phyloP scores from a whole-genome alignment of 2,888 invertebrate species.

The Exephanes ischioxanthus region DNA sequence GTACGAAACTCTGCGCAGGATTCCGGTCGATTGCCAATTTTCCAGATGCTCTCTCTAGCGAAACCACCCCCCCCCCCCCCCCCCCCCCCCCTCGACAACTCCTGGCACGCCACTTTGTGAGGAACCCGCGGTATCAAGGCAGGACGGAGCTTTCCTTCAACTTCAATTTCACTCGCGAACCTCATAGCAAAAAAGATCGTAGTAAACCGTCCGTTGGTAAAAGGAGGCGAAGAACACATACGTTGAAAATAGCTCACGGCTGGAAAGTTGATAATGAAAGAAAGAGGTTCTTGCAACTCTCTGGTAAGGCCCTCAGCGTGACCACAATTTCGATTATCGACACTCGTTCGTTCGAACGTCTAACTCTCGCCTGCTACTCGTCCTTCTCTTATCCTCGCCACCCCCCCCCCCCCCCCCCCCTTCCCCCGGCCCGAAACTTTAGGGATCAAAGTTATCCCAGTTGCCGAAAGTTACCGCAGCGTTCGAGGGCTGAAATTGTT shows the following conservation, averaged over 20 bases:
- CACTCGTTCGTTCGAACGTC: conserved; percentile 39
- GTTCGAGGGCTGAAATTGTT: conserved; percentile 61
- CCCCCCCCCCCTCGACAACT: too few relatives aligned
- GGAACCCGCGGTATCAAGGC: background rate
- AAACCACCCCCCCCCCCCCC: background rate
- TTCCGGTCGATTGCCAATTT: conserved; percentile 64
- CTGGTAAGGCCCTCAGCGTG: conserved; percentile 45
- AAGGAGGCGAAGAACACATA: background rate
- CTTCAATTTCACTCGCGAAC: conserved; percentile 49
- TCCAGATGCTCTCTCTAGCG: conserved; percentile 33
- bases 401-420: background rate
- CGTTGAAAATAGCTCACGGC: conserved; percentile 3
- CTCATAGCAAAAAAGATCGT: conserved; percentile 39
- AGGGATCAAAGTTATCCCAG: conserved; percentile 64
- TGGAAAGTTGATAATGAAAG: conserved; percentile 66
- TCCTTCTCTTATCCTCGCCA: too few relatives aligned
- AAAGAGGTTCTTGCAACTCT: conserved; percentile 62
- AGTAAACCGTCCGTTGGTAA: conserved; percentile 33
- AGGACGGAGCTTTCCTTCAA: conserved; percentile 51
- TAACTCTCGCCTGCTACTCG: background rate
- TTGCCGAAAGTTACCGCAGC: conserved; percentile 58
- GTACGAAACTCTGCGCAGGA: conserved; percentile 15
- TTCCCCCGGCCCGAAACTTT: conserved; percentile 46
- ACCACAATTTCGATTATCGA: conserved; percentile 67
- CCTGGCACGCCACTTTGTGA: background rate